Evolutionary conservation across 1,140 invertebrate genomes (phyloP).

Genomic region (Zaprionus lachaisei): DNA sequence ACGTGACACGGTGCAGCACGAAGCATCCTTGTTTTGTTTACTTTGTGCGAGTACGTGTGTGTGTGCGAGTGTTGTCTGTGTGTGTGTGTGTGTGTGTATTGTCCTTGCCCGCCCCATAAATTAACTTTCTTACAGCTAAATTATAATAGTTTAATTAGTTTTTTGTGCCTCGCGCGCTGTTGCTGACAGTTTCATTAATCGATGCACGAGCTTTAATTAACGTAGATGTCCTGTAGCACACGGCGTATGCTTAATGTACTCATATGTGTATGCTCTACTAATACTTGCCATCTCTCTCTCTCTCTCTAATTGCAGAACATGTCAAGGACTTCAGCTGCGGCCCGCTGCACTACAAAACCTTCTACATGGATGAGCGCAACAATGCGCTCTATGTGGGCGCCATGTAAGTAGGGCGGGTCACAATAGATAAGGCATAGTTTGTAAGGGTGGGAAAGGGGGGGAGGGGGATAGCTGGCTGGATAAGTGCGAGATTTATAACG

Average conservation of each 20-base stretch:
- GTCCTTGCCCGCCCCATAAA: constrained; percentile 58
- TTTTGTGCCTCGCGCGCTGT: constrained; percentile 54
- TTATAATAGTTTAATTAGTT: constrained; percentile 83
- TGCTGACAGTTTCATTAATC: constrained; percentile 72
- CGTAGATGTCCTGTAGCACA: constrained; percentile 12
- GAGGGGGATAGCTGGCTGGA: neutral
- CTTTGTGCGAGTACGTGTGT: constrained; percentile 24
- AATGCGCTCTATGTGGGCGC: constrained; percentile 93
- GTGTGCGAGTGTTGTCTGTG: constrained; percentile 11
- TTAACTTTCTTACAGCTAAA: constrained; percentile 70
- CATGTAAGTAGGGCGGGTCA: constrained; percentile 89
- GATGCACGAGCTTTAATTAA: constrained; percentile 73
- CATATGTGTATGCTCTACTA: constrained; percentile 8
- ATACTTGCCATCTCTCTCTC: neutral
- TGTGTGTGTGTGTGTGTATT: constrained; percentile 14
- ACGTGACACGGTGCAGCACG: constrained; percentile 72
- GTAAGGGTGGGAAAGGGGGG: neutral
- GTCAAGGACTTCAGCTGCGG: constrained; percentile 93
- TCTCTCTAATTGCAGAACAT: constrained; percentile 90
- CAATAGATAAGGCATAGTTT: neutral
- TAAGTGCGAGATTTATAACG: constrained; percentile 20
- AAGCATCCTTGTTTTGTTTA: constrained; percentile 61
- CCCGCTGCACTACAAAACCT: constrained; percentile 92
- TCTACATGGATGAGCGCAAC: constrained; percentile 91
- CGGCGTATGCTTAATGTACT: constrained; percentile 19